Conservation (phyloP, 2,113 vertebrate species). For the Mus musculus region DNA sequence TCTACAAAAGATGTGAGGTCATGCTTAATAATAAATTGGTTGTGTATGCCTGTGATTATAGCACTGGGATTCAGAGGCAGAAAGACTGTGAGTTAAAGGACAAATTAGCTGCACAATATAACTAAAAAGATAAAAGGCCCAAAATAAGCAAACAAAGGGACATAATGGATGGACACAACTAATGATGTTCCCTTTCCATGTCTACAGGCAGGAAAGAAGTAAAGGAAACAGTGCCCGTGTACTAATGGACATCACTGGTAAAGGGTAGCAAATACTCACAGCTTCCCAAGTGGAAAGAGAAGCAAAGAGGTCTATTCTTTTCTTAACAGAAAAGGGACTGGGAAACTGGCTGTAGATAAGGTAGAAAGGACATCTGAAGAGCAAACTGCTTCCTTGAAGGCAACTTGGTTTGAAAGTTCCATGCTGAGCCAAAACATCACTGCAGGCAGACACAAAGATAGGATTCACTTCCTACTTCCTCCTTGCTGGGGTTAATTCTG, state of each 20-base stretch:
- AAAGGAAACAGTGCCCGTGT: neutral
- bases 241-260: neutral
- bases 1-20: neutral
- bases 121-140: neutral
- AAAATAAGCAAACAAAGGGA: neutral
- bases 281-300: neutral
- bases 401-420: accelerated
- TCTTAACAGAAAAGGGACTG: neutral
- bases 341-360: neutral
- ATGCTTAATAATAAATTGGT: neutral
- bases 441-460: neutral
- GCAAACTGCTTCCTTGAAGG: neutral
- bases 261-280: neutral
- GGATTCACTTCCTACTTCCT: neutral
- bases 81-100: neutral
- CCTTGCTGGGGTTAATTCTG: neutral
- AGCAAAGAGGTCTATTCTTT: neutral
- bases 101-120: neutral
- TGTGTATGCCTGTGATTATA: neutral
- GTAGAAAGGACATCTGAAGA: neutral
- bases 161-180: neutral
- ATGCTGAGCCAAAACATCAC: neutral
- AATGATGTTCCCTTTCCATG: neutral
- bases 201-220: neutral
- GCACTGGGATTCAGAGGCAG: too few relatives aligned